Conservation (phyloP, 2,797 vertebrate species). For the Eulemur rubriventer region DNA sequence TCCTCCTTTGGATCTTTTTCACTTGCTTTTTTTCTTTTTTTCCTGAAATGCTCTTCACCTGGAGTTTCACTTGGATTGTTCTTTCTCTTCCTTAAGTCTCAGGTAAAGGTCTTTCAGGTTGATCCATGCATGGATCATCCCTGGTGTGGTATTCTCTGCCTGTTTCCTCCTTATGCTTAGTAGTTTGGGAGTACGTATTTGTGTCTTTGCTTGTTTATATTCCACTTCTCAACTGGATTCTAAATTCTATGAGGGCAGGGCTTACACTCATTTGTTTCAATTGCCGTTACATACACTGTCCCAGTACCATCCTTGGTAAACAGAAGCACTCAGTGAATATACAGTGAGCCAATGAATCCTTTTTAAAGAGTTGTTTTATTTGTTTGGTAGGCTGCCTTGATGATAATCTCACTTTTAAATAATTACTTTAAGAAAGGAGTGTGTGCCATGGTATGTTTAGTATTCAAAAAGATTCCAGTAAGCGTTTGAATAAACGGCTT, state of each 20-base stretch:
- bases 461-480: slow-evolving; percentile 41
- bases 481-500: slow-evolving; percentile 32
- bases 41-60: neutral
- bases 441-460: neutral
- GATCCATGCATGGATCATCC: neutral
- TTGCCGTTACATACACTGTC: neutral
- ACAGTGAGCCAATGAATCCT: neutral
- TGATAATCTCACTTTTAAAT: slow-evolving; percentile 10
- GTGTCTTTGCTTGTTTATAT: neutral
- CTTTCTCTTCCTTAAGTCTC: neutral
- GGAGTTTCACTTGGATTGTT: neutral
- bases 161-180: neutral
- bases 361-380: slow-evolving; percentile 45
- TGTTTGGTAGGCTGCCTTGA: neutral
- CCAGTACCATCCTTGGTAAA: neutral
- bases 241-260: neutral
- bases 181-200: neutral
- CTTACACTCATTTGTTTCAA: neutral
- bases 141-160: neutral
- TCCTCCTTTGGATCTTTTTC: neutral
- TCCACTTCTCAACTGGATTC: neutral
- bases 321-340: neutral
- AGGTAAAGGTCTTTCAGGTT: neutral
- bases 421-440: slow-evolving; percentile 16
- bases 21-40: neutral